These are phyloP conservation scores for Perognathus longimembris DNA, from an alignment of 2,113 vertebrate species.

Conservation along the genomic window DNA sequence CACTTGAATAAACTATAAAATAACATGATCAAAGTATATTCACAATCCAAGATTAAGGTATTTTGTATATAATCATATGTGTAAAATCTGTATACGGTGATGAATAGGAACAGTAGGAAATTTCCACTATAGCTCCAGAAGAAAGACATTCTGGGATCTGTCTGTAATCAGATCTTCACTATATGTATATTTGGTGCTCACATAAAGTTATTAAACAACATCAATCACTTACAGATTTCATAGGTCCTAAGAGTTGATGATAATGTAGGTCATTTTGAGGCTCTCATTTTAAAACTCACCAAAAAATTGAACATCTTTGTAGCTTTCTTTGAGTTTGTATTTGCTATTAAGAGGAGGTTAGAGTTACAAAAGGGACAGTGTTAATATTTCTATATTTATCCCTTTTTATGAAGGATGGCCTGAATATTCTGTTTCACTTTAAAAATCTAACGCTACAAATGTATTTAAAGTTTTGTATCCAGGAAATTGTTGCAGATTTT, in stretches of 20 bases:
- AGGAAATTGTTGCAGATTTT: background rate
- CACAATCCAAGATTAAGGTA: background rate
- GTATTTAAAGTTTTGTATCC: background rate
- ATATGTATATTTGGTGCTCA: background rate
- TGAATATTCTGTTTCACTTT: background rate
- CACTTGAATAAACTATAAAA: constrained; percentile 50
- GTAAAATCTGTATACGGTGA: background rate
- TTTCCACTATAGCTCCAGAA: background rate
- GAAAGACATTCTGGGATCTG: background rate
- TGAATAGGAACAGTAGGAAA: background rate
- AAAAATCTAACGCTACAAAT: background rate
- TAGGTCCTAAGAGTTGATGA: background rate
- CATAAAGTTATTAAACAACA: constrained; percentile 7
- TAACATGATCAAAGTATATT: background rate
- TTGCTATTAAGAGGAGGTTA: background rate
- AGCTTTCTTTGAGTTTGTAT: background rate
- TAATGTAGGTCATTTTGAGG: background rate
- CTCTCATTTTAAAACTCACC: background rate
- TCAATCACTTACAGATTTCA: background rate
- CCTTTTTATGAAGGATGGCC: background rate
- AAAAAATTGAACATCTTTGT: background rate
- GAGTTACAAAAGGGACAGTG: background rate
- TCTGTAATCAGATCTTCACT: background rate
- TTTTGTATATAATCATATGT: background rate
- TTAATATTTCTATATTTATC: background rate